A percentile compares a stretch with the other conserved stretches of the same genome.
Conservation (phyloP, 2,888 invertebrate species). For the Calliscelio sp. region DNA sequence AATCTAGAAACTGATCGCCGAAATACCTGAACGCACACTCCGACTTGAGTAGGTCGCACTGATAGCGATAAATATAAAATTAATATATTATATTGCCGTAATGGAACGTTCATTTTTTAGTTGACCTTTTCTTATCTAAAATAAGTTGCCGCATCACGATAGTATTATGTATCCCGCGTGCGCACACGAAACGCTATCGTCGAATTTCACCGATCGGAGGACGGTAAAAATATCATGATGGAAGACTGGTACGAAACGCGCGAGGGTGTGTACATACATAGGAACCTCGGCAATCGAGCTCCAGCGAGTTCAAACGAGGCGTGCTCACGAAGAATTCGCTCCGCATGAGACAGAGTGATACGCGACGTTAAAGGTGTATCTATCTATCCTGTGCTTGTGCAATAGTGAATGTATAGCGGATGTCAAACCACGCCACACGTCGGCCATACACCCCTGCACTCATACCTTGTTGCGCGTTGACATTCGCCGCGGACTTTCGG, state of each 20-base stretch:
- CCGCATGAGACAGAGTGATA: constrained; percentile 80
- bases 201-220: constrained; percentile 72
- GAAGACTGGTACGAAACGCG: constrained; percentile 77
- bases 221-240: constrained; percentile 70
- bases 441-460: constrained; percentile 79
- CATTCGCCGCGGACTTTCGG: constrained; percentile 76
- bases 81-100: constrained; percentile 47
- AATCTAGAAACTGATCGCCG: constrained; percentile 6
- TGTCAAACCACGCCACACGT: constrained; percentile 83
- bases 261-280: constrained; percentile 84
- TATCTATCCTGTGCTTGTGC: constrained; percentile 82
- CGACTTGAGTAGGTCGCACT: constrained; percentile 34
- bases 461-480: constrained; percentile 75
- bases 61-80: constrained; percentile 56
- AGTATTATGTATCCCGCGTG: constrained; percentile 56
- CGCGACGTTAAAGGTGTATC: constrained; percentile 80
- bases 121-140: constrained; percentile 49
- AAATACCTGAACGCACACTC: constrained; percentile 15
- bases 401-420: constrained; percentile 86
- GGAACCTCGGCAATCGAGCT: constrained; percentile 52
- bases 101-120: constrained; percentile 40
- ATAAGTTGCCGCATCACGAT: constrained; percentile 59
- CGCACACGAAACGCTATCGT: constrained; percentile 63
- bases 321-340: constrained; percentile 84
- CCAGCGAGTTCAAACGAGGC: constrained; percentile 77